Evolutionary conservation across 1,140 invertebrate species (phyloP).

Genomic region (Tenebrio molitor): DNA sequence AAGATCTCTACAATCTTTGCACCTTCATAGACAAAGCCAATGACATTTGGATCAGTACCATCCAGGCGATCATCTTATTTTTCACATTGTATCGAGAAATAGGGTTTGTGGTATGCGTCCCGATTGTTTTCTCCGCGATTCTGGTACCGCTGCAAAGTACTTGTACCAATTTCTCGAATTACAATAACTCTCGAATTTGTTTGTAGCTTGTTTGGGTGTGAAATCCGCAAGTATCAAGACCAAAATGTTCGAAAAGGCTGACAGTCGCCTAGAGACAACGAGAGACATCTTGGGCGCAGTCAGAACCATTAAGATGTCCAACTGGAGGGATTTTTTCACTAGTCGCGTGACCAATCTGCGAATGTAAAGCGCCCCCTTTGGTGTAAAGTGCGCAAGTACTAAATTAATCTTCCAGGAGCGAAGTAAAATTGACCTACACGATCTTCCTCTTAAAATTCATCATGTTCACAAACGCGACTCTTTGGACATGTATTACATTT

Average conservation of each 20-base stretch:
- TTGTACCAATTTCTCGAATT: no score
- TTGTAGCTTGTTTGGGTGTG: neutral
- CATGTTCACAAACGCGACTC: neutral
- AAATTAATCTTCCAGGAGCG: neutral
- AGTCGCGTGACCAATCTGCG: neutral
- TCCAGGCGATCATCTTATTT: no score
- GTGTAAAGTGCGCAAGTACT: neutral
- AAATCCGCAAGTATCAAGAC: neutral
- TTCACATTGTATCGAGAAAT: neutral
- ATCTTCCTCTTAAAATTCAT: neutral
- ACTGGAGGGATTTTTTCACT: neutral
- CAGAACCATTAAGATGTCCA: neutral
- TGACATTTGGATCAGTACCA: conserved; percentile 80
- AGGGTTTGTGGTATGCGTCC: no score
- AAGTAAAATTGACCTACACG: neutral
- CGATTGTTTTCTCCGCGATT: no score
- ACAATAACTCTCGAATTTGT: no score
- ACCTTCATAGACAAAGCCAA: conserved; percentile 69
- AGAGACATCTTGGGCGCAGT: neutral
- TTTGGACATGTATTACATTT: neutral
- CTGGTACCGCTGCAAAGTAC: no score
- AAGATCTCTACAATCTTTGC: conserved; percentile 82
- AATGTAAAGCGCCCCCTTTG: neutral
- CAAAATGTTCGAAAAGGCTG: neutral
- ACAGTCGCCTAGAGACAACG: neutral